phyloP scores from a whole-genome alignment of 2,797 vertebrate genomes.

The Lagocephalus sceleratus region DNA sequence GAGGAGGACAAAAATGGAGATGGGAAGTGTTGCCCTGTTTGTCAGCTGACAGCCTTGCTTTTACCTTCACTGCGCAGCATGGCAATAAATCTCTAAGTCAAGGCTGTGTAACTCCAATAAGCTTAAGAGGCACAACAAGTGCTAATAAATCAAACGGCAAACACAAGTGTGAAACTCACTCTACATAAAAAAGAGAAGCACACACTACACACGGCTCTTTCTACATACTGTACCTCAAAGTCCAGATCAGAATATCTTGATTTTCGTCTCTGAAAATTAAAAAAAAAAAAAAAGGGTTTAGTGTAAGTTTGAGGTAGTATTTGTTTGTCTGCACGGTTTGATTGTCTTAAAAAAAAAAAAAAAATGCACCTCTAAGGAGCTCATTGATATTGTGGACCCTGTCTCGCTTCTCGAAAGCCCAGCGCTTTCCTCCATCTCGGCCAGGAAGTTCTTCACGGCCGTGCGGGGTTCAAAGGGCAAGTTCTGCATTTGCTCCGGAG shows the following conservation, averaged over 20 bases:
- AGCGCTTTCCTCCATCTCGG: constrained; percentile 92
- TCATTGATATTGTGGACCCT: constrained; percentile 98
- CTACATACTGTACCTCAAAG: constrained; percentile 92
- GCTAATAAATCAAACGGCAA: constrained; percentile 80
- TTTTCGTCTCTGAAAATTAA: constrained; percentile 92
- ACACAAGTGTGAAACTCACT: constrained; percentile 70
- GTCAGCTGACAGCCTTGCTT: constrained; percentile 78
- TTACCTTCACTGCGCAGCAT: constrained; percentile 74
- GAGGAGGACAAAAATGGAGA: constrained; percentile 71
- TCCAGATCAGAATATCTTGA: constrained; percentile 98
- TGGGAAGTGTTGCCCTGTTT: constrained; percentile 74
- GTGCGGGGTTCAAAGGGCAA: constrained; percentile 96
- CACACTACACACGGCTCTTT: constrained; percentile 27
- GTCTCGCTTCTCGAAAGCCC: constrained; percentile 96
- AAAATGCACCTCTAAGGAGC: constrained; percentile 90
- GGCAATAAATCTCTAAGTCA: constrained; percentile 72
- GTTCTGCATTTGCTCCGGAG: constrained; percentile 91
- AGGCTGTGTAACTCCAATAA: constrained; percentile 74
- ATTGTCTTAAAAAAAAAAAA: constrained; percentile 22
- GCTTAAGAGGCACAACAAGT: constrained; percentile 79
- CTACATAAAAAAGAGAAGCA: constrained; percentile 52
- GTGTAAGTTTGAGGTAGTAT: too few species aligned
- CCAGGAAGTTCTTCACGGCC: constrained; percentile 98
- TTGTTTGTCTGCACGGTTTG: too few species aligned
- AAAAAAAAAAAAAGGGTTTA: constrained; percentile 25